Conservation (phyloP, 2,888 invertebrate species). For the Emmelina monodactyla region DNA sequence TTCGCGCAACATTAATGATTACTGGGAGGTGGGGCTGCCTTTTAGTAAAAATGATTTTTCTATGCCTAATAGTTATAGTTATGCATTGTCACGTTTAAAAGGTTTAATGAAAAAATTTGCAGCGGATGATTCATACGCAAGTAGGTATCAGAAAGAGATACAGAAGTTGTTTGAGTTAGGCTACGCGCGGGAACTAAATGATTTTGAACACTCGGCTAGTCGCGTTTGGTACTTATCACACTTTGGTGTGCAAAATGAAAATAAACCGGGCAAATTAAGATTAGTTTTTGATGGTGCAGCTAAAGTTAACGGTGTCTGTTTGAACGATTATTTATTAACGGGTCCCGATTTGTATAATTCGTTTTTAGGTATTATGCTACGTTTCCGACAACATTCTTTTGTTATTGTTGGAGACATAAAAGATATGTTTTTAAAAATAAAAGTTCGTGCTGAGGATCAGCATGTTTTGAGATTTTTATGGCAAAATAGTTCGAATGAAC, state of each 20-base stretch:
- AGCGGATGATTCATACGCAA: slow-evolving; percentile 6
- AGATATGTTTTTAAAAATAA: slow-evolving; percentile 14
- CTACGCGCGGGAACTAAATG: slow-evolving; percentile 15
- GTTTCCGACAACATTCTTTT: slow-evolving; percentile 12
- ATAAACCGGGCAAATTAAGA: slow-evolving; percentile 15
- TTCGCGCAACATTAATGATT: slow-evolving; percentile 9
- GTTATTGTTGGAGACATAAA: slow-evolving; percentile 13
- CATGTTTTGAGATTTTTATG: slow-evolving; percentile 15
- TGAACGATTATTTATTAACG: slow-evolving; percentile 12
- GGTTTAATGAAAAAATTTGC: slow-evolving; percentile 11
- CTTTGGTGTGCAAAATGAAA: slow-evolving; percentile 15
- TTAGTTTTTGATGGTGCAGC: slow-evolving; percentile 15
- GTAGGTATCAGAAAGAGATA: slow-evolving; percentile 11
- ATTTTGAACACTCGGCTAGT: slow-evolving; percentile 11
- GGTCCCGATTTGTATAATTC: slow-evolving; percentile 17
- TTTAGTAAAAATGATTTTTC: slow-evolving; percentile 13
- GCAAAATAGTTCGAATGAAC: no score
- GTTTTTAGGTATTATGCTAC: slow-evolving; percentile 15
- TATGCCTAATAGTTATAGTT: slow-evolving; percentile 14
- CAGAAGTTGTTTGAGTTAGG: slow-evolving; percentile 12
- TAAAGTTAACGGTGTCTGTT: slow-evolving; percentile 12
- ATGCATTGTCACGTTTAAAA: slow-evolving; percentile 9
- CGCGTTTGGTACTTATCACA: slow-evolving; percentile 14
- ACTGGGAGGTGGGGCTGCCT: slow-evolving; percentile 17
- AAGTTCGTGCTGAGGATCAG: slow-evolving; percentile 14